A percentile compares a stretch with the other conserved stretches of the same genome.
phyloP scores from a whole-genome alignment of 2,797 vertebrate species.

The Enoplosus armatus region DNA sequence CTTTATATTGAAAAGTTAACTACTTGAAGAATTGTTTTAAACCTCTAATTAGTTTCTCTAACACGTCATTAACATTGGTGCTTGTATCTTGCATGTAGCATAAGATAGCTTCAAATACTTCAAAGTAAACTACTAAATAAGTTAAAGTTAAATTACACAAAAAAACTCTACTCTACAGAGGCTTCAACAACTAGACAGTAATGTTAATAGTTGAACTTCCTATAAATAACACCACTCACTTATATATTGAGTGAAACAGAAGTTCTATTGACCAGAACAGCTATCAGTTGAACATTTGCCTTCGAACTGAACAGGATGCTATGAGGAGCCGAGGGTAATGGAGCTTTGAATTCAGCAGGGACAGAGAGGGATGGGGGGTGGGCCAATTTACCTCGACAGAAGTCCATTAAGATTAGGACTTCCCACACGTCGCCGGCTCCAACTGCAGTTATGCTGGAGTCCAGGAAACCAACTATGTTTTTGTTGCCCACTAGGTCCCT shows the following conservation, averaged over 20 bases:
- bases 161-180: neutral
- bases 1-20: no score
- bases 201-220: slow-evolving; percentile 17
- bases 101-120: neutral
- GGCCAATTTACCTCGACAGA: slow-evolving; percentile 91
- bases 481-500: slow-evolving; percentile 95
- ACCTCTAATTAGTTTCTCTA: no score
- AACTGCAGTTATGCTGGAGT: slow-evolving; percentile 94
- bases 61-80: neutral
- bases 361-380: slow-evolving; percentile 10
- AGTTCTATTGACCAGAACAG: slow-evolving; percentile 18
- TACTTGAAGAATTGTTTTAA: neutral
- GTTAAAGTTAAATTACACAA: neutral
- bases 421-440: slow-evolving; percentile 98
- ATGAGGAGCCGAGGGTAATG: slow-evolving; percentile 34
- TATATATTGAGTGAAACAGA: slow-evolving; percentile 27
- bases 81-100: neutral
- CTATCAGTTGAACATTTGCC: slow-evolving; percentile 25
- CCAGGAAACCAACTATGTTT: slow-evolving; percentile 98
- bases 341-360: slow-evolving; percentile 32
- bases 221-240: slow-evolving; percentile 38
- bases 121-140: no score
- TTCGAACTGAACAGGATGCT: slow-evolving; percentile 26
- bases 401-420: slow-evolving; percentile 98
- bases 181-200: neutral